Percentiles rank a stretch among this genome's conserved stretches.
Conservation (phyloP, 2,888 invertebrate genomes). For the Bimastos eiseni region DNA sequence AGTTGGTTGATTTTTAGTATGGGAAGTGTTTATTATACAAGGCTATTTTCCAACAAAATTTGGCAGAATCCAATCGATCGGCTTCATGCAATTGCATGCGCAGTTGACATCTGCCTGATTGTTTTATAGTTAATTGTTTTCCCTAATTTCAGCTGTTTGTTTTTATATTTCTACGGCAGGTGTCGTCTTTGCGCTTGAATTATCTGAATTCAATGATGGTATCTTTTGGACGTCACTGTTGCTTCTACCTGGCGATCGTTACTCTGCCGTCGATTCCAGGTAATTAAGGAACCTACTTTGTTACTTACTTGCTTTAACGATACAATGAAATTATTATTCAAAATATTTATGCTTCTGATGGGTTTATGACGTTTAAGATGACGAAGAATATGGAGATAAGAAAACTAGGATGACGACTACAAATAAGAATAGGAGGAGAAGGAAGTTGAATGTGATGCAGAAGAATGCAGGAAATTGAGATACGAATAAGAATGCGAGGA, state of each 20-base stretch:
- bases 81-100: no score
- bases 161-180: background rate
- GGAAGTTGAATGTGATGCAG: background rate
- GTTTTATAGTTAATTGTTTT: background rate
- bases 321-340: background rate
- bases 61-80: no score
- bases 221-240: background rate
- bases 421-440: background rate
- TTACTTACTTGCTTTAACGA: no score
- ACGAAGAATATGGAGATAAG: no score
- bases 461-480: background rate
- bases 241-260: background rate
- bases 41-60: no score
- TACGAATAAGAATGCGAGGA: no score
- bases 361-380: no score
- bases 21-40: no score
- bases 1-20: no score
- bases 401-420: background rate
- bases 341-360: background rate
- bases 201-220: background rate
- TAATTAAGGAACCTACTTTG: background rate
- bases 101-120: background rate
- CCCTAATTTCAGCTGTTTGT: background rate
- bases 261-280: conserved; percentile 6
- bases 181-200: background rate